Conservation (phyloP, 2,797 vertebrate genomes). For the Takifugu rubripes region DNA sequence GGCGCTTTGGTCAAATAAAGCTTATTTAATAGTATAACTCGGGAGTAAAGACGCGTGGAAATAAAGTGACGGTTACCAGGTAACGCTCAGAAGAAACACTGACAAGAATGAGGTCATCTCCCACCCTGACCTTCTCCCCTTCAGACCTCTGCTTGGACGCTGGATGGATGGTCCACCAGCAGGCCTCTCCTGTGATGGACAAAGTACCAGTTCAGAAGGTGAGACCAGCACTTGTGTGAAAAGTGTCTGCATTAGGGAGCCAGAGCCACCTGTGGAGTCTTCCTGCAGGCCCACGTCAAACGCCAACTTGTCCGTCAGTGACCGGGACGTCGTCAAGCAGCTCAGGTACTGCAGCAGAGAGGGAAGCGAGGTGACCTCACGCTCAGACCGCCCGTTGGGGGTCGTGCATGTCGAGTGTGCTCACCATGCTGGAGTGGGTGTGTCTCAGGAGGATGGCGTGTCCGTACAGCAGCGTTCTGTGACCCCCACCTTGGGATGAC, state of each 20-base stretch:
- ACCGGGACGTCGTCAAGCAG: conserved; percentile 92
- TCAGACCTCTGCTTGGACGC: conserved; percentile 94
- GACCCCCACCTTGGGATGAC: conserved; percentile 92
- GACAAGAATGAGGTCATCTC: conserved; percentile 93
- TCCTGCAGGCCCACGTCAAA: conserved; percentile 93
- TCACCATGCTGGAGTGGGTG: conserved; percentile 90
- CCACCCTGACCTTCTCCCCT: conserved; percentile 93
- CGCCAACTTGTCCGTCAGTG: conserved; percentile 90
- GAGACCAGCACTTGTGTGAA: not conserved
- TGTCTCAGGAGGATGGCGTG: conserved; percentile 92
- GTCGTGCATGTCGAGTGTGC: conserved; percentile 18
- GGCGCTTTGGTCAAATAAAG: not conserved
- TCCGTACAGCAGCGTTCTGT: conserved; percentile 88
- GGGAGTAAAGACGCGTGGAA: not conserved
- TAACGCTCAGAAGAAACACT: conserved; percentile 95
- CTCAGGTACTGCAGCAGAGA: conserved; percentile 81
- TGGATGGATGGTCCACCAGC: conserved; percentile 95
- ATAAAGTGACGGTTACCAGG: conserved; percentile 73
- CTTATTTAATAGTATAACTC: not conserved
- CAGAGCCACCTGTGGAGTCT: conserved; percentile 82
- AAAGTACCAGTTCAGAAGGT: not conserved
- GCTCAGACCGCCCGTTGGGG: not conserved
- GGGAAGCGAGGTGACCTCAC: not conserved
- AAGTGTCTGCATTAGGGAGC: not conserved
- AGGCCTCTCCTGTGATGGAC: conserved; percentile 82